Conservation (phyloP, 2,888 invertebrate genomes). For the Melinaea menophilus region DNA sequence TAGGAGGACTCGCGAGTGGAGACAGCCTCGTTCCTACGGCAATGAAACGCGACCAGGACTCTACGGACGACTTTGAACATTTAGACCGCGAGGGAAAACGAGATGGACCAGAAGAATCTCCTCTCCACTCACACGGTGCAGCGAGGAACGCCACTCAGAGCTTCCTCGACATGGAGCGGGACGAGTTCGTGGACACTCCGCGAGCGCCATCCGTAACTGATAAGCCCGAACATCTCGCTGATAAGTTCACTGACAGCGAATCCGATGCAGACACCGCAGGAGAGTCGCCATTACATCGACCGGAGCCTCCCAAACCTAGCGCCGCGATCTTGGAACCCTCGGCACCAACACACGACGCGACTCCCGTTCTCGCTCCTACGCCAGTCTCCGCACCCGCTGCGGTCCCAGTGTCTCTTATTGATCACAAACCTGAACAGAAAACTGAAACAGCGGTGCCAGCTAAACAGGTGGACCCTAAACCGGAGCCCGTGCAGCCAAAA, state of each 20-base stretch:
- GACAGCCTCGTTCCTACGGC: slow-evolving; percentile 44
- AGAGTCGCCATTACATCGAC: slow-evolving; percentile 67
- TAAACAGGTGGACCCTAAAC: slow-evolving; percentile 40
- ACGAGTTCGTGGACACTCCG: slow-evolving; percentile 58
- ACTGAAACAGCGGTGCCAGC: slow-evolving; percentile 23
- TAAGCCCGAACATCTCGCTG: slow-evolving; percentile 64
- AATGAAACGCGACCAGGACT: slow-evolving; percentile 81
- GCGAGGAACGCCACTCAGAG: slow-evolving; percentile 57
- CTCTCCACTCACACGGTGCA: slow-evolving; percentile 43
- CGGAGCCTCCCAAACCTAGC: slow-evolving; percentile 42
- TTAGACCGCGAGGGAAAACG: slow-evolving; percentile 78
- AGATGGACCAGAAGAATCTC: slow-evolving; percentile 54
- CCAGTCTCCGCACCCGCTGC: slow-evolving; percentile 35
- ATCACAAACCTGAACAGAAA: slow-evolving; percentile 32
- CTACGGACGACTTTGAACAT: slow-evolving; percentile 86
- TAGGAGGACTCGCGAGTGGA: slow-evolving; percentile 60
- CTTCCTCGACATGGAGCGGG: slow-evolving; percentile 73
- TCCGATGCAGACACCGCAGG: slow-evolving; percentile 73
- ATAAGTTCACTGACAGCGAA: slow-evolving; percentile 79
- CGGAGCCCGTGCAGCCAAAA: slow-evolving; percentile 45
- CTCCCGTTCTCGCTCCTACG: slow-evolving; percentile 57
- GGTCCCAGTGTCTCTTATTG: slow-evolving; percentile 32
- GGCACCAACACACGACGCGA: slow-evolving; percentile 31
- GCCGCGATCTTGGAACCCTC: slow-evolving; percentile 41
- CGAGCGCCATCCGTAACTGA: slow-evolving; percentile 60